Base-by-base conservation (phyloP, 2,888 invertebrate genomes). In the Andrena camellia region DNA sequence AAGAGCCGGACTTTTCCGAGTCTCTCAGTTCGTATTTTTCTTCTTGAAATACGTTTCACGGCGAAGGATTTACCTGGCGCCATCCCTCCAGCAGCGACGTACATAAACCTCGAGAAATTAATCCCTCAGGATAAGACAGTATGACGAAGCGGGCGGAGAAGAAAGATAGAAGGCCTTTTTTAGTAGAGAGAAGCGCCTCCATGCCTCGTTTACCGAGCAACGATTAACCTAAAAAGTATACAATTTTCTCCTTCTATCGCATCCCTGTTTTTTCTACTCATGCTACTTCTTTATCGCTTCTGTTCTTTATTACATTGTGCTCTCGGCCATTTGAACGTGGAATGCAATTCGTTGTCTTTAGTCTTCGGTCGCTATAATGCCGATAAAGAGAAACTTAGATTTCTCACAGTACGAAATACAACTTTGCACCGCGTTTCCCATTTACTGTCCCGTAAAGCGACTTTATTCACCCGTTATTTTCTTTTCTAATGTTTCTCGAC, bases 191-290 rank as follows among this genome's bases (percentile, higher is more conserved):
- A 86, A 89, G 76, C 85, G 88, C 82, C 86, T 86, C 84, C 86
- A 89, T 90, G 90, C 87, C 88, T 90, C 89, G 89, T 91, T 91
- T 88, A 90, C 86, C 86, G 84, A 86, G 87, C 87, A 87, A 89
- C 90, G 91, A 91, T 92, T 91, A 90, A 90, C 90, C 88, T 89
- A 89, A 92, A 91, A 91, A 92, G 84, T 90, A 77, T 82, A 84
- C 84, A 83, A 85, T 82, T 76, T 69, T 82, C 75, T 75, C 70
- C 71, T 62, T 42, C 70, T 60, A 35, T 48, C 50, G 71, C 67
- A 59, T 75, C 31, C 67, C 52, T 31, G 23, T 13, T 67, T 52
- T 73, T 68, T 29, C 42, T 60, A 59, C 66, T 57, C 50, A 8
- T 50, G 48, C 31, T 57, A 17, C 23, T 20, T 54, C 20, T 29